A percentile compares a stretch with the other conserved stretches of the same genome.
These are phyloP conservation scores for Nasonia vitripennis DNA, from an alignment of 1,140 invertebrate species.

Conservation along the genomic window DNA sequence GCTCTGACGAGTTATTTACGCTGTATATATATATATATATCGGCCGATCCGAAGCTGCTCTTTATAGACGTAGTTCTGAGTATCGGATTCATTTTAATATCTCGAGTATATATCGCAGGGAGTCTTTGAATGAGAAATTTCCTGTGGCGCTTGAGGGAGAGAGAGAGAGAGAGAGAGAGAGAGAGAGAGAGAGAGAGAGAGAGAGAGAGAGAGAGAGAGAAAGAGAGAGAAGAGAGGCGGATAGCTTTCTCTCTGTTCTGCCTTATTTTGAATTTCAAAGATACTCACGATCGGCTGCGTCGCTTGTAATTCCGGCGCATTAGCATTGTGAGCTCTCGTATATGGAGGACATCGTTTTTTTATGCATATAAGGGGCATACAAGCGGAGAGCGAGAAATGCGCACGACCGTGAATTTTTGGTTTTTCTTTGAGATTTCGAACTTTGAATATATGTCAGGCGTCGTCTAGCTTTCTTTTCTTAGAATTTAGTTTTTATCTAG, in stretches of 20 bases:
- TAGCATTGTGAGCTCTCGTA: background rate
- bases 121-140: background rate
- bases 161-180: no score
- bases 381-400: background rate
- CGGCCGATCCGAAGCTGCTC: background rate
- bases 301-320: background rate
- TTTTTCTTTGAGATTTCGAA: background rate
- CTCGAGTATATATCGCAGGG: background rate
- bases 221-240: no score
- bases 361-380: background rate
- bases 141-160: background rate
- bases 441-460: background rate
- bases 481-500: no score
- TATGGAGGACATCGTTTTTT: background rate
- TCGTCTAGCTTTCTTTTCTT: no score
- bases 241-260: background rate
- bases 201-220: no score
- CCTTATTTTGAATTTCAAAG: constrained; percentile 10
- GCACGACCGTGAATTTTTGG: background rate
- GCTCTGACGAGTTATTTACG: constrained; percentile 18
- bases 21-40: background rate
- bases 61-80: background rate
- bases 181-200: no score
- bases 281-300: background rate
- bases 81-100: background rate